Evolutionary conservation across 1,140 invertebrate genomes (phyloP).

Genomic region (Gryon sp.): DNA sequence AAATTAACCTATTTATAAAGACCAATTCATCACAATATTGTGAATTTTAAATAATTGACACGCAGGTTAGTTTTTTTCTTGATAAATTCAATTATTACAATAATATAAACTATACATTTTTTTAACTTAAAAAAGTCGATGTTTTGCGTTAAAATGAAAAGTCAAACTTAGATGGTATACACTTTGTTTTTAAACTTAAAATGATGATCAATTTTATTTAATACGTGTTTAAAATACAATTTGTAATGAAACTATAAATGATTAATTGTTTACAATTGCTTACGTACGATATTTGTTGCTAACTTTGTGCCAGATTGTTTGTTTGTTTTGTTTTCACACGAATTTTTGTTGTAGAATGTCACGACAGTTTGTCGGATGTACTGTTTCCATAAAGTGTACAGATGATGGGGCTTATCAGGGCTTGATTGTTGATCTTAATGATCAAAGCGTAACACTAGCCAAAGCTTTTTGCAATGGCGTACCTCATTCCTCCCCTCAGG

Average conservation of each 20-base stretch:
- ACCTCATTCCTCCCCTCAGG: conserved; percentile 81
- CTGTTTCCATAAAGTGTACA: conserved; percentile 88
- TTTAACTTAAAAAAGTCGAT: too few species aligned
- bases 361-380: conserved; percentile 86
- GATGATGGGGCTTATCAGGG: conserved; percentile 88
- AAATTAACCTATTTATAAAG: conserved; percentile 48
- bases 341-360: conserved; percentile 78
- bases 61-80: conserved; percentile 11
- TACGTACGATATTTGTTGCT: background rate
- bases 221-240: too few species aligned
- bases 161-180: too few species aligned
- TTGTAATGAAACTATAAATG: too few species aligned
- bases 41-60: conserved; percentile 51
- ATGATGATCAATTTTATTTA: too few species aligned
- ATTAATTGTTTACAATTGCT: background rate
- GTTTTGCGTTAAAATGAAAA: too few species aligned
- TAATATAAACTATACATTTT: background rate
- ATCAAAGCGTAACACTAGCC: conserved; percentile 85
- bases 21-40: background rate
- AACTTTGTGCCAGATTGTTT: background rate
- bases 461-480: conserved; percentile 91
- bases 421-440: conserved; percentile 86
- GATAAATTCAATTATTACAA: background rate
- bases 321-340: background rate
- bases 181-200: too few species aligned